Evolutionary conservation across 2,797 vertebrate genomes (phyloP).

Genomic region (Eutrigla gurnardus): DNA sequence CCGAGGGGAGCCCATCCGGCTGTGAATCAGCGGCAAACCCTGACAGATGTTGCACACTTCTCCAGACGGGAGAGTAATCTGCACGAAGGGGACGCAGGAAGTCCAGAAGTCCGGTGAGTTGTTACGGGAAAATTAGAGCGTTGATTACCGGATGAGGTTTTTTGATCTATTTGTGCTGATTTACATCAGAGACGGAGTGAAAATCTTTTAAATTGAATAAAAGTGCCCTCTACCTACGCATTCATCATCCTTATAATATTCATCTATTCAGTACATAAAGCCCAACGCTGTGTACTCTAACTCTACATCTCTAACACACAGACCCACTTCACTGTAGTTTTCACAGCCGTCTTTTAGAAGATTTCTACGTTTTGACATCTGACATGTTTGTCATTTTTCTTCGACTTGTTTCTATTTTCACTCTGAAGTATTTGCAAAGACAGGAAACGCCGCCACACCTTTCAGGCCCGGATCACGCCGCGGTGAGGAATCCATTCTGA

Average conservation of each 20-base stretch:
- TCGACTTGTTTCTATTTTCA: constrained; percentile 29
- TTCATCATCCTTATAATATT: constrained; percentile 2
- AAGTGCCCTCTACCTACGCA: constrained; percentile 1
- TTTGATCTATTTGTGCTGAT: constrained; percentile 35
- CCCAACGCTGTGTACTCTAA: constrained; percentile 2
- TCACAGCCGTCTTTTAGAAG: constrained; percentile 20
- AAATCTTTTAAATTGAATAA: constrained; percentile 24
- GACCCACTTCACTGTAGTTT: constrained; percentile 17
- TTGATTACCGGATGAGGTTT: constrained; percentile 5
- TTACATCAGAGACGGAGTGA: constrained; percentile 20
- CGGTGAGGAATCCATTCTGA: constrained; percentile 56
- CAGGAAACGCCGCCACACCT: constrained; percentile 39
- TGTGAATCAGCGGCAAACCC: constrained; percentile 36
- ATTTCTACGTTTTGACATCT: constrained; percentile 37
- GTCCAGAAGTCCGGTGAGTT: constrained; percentile 1
- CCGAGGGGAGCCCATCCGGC: constrained; percentile 41
- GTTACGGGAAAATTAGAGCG: background rate
- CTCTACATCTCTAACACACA: constrained; percentile 17
- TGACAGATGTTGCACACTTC: constrained; percentile 50
- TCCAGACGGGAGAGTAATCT: constrained; percentile 35
- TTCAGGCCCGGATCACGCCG: constrained; percentile 43
- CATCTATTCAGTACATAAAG: constrained; percentile 2
- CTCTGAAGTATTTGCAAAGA: constrained; percentile 30
- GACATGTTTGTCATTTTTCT: constrained; percentile 27
- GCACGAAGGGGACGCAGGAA: constrained; percentile 23